Conservation (phyloP, 2,113 vertebrate species). For the Cygnus buccinator region DNA sequence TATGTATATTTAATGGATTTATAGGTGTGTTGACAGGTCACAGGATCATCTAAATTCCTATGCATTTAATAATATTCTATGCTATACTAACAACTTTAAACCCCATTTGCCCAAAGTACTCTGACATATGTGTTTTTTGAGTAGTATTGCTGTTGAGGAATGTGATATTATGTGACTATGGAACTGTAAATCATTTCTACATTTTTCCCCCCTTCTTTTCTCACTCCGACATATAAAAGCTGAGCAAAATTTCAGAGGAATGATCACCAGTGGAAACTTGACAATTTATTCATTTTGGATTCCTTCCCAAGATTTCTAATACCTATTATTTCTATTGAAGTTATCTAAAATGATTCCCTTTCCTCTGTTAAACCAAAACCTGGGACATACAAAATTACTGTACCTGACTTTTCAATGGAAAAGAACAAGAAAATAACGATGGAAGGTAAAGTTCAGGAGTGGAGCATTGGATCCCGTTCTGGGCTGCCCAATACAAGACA, state of each 20-base stretch:
- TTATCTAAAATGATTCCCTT: background rate
- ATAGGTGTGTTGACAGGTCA: background rate
- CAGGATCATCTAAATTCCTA: background rate
- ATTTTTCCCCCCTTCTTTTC: too few species aligned
- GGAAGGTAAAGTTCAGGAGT: background rate
- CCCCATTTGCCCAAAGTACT: background rate
- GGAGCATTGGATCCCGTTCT: background rate
- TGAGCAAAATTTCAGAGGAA: background rate
- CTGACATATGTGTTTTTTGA: background rate
- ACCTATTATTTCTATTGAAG: background rate
- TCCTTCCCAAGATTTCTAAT: background rate
- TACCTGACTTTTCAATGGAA: background rate
- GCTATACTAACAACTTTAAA: background rate
- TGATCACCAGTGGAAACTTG: background rate
- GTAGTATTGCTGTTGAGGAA: background rate
- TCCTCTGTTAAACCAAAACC: background rate
- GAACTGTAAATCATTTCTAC: background rate
- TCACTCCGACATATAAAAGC: background rate
- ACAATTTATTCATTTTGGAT: background rate
- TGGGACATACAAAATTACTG: background rate
- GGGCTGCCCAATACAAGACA: background rate
- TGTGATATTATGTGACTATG: background rate
- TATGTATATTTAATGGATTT: background rate
- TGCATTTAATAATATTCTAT: background rate
- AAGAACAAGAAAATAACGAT: background rate